Evolutionary conservation across 1,140 invertebrate genomes (phyloP), one percentile per base, ranked within the genome.

Genomic region (Bombus sibiricus): DNA sequence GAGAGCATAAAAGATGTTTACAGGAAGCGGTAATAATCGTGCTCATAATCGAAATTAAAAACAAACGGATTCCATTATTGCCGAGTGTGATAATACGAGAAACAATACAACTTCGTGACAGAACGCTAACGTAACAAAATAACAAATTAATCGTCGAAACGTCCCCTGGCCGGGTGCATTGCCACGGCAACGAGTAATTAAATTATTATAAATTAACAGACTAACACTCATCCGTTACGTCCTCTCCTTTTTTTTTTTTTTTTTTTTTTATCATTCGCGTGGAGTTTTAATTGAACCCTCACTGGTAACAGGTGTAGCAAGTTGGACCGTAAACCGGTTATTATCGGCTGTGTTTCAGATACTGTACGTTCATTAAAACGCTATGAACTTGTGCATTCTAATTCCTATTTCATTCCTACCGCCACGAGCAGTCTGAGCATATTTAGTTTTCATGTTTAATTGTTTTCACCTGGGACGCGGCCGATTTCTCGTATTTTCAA

Each of bases 281-380:
- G 22, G 74, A 89, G 74, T 89, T 89, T 86, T 89, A 89, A 89
- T 89, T 86, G 87, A 81, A 80, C 73, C 37, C 39, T 81, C 66
- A 59, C 66, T 37, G 78, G 88, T 79, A 89, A 89, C 88, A 86
- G 87, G 69, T 89, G 88, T 79, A 13, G 25, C 64, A 80, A 83
- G 83, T 86, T 81, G 72, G 32, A 64, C 75, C 34, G 76, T 62
- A 43, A 76, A 86, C 64, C 66, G 37, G 76, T 89, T 89, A 89
- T 89, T 86, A 80, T 89, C 84, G 32, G 69, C 69, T 80, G 72
- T 71, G 72, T 59, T 77, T 80, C 84, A 72, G 71, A 86, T 66
- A 62, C 53, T 59, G 77, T 64, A 32, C 80, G 41, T 89, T 89
- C 75, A 83, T 89, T 89, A 89, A 89, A 89, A 77, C 68, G 3